Percentiles rank a stretch among this genome's conserved stretches.
Conservation (phyloP, 1,140 invertebrate species). For the Pseudoatta argentina region DNA sequence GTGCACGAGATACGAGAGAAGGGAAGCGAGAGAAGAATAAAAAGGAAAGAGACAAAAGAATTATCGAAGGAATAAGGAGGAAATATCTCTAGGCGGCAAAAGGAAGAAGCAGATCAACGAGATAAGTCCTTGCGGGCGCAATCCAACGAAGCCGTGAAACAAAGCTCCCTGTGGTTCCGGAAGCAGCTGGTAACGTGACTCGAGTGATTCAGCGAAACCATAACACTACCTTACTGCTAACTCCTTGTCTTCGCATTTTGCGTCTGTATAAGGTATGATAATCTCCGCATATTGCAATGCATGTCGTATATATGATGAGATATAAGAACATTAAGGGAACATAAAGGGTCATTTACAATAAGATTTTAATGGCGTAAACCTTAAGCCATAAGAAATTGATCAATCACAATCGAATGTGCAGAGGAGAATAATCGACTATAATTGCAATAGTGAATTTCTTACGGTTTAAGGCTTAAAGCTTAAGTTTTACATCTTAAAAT, state of each 20-base stretch:
- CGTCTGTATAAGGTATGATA: background rate
- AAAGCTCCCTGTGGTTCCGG: slow-evolving; percentile 57
- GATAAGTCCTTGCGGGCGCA: slow-evolving; percentile 52
- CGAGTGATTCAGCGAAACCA: slow-evolving; percentile 61
- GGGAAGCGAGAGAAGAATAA: slow-evolving; percentile 23
- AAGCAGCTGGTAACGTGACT: slow-evolving; percentile 63
- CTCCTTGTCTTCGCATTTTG: slow-evolving; percentile 15
- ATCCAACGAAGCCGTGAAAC: slow-evolving; percentile 60
- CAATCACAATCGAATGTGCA: too few species aligned
- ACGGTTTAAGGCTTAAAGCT: too few species aligned
- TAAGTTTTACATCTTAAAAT: too few species aligned
- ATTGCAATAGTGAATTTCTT: too few species aligned
- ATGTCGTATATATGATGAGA: slow-evolving; percentile 1
- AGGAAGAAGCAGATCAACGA: slow-evolving; percentile 56
- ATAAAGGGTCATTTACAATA: background rate
- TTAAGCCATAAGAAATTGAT: too few species aligned
- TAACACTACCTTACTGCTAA: slow-evolving; percentile 44
- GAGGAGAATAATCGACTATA: too few species aligned
- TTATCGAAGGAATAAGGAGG: slow-evolving; percentile 36
- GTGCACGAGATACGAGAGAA: slow-evolving; percentile 7
- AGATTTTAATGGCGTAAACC: too few species aligned
- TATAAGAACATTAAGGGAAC: slow-evolving; percentile 16
- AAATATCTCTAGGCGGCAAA: slow-evolving; percentile 44
- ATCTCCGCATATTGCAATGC: background rate
- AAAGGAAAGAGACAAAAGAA: slow-evolving; percentile 28